Percentiles rank a stretch among this genome's conserved stretches.
These are phyloP conservation scores for Agapornis canus DNA, from an alignment of 2,797 vertebrate species.

Conservation along the genomic window DNA sequence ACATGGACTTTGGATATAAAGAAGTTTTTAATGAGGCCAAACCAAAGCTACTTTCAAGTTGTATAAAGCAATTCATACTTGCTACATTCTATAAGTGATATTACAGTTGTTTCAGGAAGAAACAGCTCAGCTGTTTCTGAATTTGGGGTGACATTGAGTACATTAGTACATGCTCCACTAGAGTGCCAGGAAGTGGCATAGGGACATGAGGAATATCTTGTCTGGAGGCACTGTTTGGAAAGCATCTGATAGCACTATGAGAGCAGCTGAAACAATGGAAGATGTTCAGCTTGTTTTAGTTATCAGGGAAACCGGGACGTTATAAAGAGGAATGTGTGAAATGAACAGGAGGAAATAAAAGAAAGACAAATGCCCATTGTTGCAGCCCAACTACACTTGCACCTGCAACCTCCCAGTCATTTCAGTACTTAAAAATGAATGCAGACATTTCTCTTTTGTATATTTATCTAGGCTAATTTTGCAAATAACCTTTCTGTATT, in stretches of 20 bases:
- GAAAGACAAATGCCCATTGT: neutral
- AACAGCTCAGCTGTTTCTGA: neutral
- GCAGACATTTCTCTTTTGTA: neutral
- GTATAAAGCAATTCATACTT: neutral
- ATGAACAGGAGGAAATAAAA: constrained; percentile 1
- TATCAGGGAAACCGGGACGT: neutral
- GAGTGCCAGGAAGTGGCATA: neutral
- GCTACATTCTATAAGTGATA: neutral
- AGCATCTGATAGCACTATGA: neutral
- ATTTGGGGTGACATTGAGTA: neutral
- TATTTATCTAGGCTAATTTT: neutral
- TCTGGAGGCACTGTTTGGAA: neutral
- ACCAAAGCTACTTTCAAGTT: neutral
- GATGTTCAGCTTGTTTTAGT: neutral
- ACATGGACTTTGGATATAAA: accelerated
- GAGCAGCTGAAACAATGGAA: neutral
- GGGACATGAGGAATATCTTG: neutral
- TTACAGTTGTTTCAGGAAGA: neutral
- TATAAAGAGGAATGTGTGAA: neutral
- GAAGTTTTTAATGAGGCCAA: neutral
- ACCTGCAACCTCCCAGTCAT: neutral
- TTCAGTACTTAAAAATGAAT: neutral
- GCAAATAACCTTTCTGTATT: neutral
- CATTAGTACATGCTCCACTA: neutral
- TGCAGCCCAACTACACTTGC: neutral